Evolutionary conservation across 2,113 vertebrate genomes (phyloP).

Genomic region (Pterophyllum scalare): DNA sequence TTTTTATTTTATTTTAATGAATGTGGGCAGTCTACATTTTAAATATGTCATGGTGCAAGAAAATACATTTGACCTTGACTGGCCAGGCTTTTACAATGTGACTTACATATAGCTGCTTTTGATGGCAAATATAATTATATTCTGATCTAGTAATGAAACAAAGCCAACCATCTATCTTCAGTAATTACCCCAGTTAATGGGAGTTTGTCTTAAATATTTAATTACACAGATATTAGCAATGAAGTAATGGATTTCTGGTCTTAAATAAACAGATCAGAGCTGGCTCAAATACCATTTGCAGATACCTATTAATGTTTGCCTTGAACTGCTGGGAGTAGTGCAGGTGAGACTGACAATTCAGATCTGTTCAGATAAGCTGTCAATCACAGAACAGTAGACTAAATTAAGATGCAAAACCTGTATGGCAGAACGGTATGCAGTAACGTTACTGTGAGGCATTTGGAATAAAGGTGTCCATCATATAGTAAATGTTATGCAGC

Average conservation of each 20-base stretch:
- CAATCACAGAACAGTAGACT: slow-evolving; percentile 7
- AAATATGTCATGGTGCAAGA: neutral
- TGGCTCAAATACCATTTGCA: slow-evolving; percentile 45
- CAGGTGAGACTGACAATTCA: slow-evolving; percentile 33
- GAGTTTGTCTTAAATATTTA: slow-evolving; percentile 40
- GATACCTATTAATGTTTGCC: slow-evolving; percentile 53
- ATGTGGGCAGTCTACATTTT: neutral
- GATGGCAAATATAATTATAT: slow-evolving; percentile 7
- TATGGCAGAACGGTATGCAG: neutral
- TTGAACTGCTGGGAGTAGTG: slow-evolving; percentile 17
- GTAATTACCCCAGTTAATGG: slow-evolving; percentile 48
- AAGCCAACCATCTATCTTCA: slow-evolving; percentile 30
- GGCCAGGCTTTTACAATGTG: neutral
- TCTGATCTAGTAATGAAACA: slow-evolving; percentile 26
- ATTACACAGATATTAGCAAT: slow-evolving; percentile 17
- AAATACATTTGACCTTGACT: slow-evolving; percentile 23
- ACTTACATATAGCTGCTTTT: neutral
- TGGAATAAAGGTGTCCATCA: slow-evolving; percentile 51
- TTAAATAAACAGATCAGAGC: slow-evolving; percentile 40
- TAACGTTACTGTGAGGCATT: slow-evolving; percentile 17
- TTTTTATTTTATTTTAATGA: neutral
- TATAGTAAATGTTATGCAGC: slow-evolving; percentile 45
- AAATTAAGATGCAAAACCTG: slow-evolving; percentile 43
- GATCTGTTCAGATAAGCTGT: slow-evolving; percentile 54
- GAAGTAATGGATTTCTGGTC: slow-evolving; percentile 22